Evolutionary conservation across 2,888 invertebrate species (phyloP).

Genomic region (Chloroclysta siterata): DNA sequence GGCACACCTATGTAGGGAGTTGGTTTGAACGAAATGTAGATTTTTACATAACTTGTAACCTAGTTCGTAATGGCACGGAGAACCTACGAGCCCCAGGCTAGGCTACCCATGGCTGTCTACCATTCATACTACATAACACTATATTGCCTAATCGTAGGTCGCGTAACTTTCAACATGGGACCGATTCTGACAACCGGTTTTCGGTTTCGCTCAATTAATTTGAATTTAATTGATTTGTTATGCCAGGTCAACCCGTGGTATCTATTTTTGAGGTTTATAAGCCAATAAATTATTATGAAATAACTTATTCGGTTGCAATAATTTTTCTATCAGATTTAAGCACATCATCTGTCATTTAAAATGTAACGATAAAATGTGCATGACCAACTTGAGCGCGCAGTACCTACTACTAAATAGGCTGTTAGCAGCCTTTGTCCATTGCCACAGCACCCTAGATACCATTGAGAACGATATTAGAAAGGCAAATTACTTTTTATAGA

Average conservation of each 20-base stretch:
- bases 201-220: conserved; percentile 73
- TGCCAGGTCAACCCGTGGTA: conserved; percentile 61
- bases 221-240: conserved; percentile 73
- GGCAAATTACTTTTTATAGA: conserved; percentile 58
- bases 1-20: not conserved
- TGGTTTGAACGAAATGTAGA: not conserved
- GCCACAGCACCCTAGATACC: conserved; percentile 49
- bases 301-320: conserved; percentile 16
- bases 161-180: conserved; percentile 74
- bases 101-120: conserved; percentile 18
- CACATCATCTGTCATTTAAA: conserved; percentile 14
- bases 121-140: conserved; percentile 67
- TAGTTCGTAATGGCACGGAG: conserved; percentile 11
- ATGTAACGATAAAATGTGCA: conserved; percentile 5
- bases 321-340: not conserved
- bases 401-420: conserved; percentile 33
- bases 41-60: conserved; percentile 18
- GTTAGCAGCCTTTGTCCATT: conserved; percentile 50
- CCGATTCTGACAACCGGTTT: conserved; percentile 71
- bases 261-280: conserved; percentile 64
- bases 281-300: conserved; percentile 69
- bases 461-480: conserved; percentile 67
- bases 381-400: conserved; percentile 14
- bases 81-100: conserved; percentile 15
- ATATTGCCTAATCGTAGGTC: conserved; percentile 76